These are phyloP conservation scores for Spilosoma lubricipeda DNA, from an alignment of 2,888 invertebrate genomes.

Conservation along the genomic window DNA sequence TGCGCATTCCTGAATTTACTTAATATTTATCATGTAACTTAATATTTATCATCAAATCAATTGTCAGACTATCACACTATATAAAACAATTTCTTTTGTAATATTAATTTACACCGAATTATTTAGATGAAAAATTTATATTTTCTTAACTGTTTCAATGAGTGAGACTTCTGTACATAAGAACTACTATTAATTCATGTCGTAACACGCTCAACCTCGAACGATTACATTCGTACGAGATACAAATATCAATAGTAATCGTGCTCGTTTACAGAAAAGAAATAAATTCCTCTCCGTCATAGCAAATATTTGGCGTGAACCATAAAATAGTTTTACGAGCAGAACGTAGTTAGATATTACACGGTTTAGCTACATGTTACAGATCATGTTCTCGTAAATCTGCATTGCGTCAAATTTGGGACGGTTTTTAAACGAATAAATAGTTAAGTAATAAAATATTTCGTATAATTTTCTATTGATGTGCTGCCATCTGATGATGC, in stretches of 20 bases:
- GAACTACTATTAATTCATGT: background rate
- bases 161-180: background rate
- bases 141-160: background rate
- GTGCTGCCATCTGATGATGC: background rate
- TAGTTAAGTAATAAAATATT: background rate
- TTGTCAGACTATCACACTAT: background rate
- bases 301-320: constrained; percentile 64
- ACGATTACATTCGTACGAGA: constrained; percentile 6
- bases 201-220: background rate
- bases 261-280: constrained; percentile 38
- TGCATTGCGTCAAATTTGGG: constrained; percentile 56
- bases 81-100: background rate
- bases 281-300: constrained; percentile 62
- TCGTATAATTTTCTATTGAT: background rate
- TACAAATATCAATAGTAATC: constrained; percentile 17
- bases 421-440: constrained; percentile 13
- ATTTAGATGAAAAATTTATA: background rate
- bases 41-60: background rate
- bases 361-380: constrained; percentile 49
- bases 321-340: constrained; percentile 75
- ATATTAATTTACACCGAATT: background rate
- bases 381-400: constrained; percentile 52
- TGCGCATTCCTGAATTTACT: too few relatives aligned
- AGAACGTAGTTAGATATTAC: constrained; percentile 69
- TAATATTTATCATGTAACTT: background rate